A percentile compares a stretch with the other conserved stretches of the same genome.
These are phyloP conservation scores for Paragorgia papillata DNA, from an alignment of 92 coral and sea anemone genomes.

Conservation along the genomic window DNA sequence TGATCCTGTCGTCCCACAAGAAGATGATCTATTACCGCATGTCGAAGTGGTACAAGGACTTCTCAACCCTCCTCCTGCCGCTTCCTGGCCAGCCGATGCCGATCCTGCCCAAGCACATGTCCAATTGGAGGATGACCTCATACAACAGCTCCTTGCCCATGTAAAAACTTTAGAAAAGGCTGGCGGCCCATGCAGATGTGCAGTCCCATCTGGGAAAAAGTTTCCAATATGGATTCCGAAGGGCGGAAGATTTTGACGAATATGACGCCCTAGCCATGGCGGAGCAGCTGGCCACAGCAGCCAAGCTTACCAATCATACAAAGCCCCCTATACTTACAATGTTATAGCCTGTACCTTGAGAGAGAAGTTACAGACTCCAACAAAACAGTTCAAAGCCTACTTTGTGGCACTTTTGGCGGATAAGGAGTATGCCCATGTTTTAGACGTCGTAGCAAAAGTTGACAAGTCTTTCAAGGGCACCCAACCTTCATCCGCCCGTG, in stretches of 20 bases:
- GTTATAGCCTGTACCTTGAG: not conserved
- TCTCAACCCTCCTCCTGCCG: no score
- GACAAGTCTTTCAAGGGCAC: not conserved
- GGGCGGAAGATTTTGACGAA: slow-evolving; percentile 44
- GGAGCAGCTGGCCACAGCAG: slow-evolving; percentile 51
- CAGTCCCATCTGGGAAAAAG: slow-evolving; percentile 12
- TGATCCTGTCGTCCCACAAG: no score
- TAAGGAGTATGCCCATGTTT: not conserved
- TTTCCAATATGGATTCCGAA: slow-evolving; percentile 46
- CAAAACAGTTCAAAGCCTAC: not conserved
- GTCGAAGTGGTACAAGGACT: no score
- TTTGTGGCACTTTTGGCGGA: not conserved
- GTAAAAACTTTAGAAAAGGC: no score
- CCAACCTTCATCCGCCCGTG: not conserved
- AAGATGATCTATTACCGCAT: no score
- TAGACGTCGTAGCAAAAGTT: not conserved
- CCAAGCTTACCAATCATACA: slow-evolving; percentile 41
- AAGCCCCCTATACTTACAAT: slow-evolving; percentile 39
- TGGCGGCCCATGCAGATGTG: no score
- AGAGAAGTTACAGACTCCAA: not conserved
- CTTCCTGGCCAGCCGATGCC: no score
- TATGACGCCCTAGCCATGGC: slow-evolving; percentile 56
- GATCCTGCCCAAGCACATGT: no score
- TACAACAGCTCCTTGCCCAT: no score
- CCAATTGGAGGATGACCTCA: no score